phyloP scores from a whole-genome alignment of 2,113 vertebrate genomes.

The Pelecanus crispus region DNA sequence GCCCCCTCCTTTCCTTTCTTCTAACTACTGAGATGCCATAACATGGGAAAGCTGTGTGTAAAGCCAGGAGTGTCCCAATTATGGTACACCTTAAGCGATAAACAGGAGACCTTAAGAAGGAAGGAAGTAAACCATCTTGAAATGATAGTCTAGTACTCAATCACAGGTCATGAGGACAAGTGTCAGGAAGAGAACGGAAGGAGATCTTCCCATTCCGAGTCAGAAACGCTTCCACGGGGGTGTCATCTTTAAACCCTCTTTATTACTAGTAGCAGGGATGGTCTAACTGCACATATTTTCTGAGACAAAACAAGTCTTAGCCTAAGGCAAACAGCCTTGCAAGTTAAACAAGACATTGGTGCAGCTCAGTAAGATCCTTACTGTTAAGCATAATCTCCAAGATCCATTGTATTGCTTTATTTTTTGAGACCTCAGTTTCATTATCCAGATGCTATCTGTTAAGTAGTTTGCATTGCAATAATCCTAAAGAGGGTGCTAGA shows the following conservation, averaged over 20 bases:
- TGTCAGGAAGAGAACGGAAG: neutral
- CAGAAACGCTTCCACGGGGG: neutral
- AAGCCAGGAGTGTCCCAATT: neutral
- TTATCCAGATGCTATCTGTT: neutral
- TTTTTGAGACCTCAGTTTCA: neutral
- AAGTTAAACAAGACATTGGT: neutral
- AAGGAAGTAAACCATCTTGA: neutral
- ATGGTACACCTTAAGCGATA: neutral
- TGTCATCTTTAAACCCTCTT: neutral
- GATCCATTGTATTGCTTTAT: neutral
- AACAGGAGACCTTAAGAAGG: neutral
- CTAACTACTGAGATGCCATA: neutral
- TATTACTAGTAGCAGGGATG: neutral
- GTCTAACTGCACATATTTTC: neutral
- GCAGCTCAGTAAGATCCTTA: neutral
- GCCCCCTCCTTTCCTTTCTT: neutral
- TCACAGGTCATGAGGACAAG: neutral
- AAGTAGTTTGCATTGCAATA: neutral
- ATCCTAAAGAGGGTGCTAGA: neutral
- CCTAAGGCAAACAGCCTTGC: neutral
- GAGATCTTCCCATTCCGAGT: neutral
- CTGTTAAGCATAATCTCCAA: neutral
- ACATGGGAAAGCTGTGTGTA: neutral
- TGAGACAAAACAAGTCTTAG: neutral
- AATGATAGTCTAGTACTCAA: neutral